Base-by-base conservation (phyloP, 2,797 vertebrate genomes). In the Adelosebastes latens region DNA sequence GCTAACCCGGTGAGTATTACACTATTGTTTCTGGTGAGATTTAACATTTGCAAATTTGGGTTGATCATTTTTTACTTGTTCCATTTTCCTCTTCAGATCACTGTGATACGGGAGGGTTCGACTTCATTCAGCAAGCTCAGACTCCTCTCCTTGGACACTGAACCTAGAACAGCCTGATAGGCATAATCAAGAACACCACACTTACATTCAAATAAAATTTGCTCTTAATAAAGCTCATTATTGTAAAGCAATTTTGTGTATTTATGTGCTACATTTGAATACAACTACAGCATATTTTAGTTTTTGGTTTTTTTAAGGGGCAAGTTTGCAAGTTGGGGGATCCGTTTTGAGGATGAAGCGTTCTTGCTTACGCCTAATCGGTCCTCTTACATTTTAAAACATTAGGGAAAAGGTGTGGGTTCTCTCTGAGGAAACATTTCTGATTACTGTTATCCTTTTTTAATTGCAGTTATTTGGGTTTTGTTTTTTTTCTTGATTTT, bases 151-250 rank as follows among this genome's bases (percentile, higher is more conserved):
- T 64, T 7, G 32, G 46, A 62, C 55, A 29, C 49, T 78, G 81
- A 61, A 87, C 46, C 55, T 12, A 34, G 16, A 80, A 59, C 55
- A 53, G 10, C 72, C 72, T 29, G 18, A 84, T 53, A 58, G 62
- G 62, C 86, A 71, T 55, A 74, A 83, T 80, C 67, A 59, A 72
- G 66, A 86, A 80, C 32, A 72, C 27, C 39, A 76, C 20, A 75
- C 61, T 32, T 56, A 5, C 52, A 59, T 53, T 25, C 52, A 22
- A 71, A 87, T 79, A 79, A 80, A 78, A 58, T 64, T 31, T 87
- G 70, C 80, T 91, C 79, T 88, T 84, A 88, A 88, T 86, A 84
- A 91, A 89, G 84, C 60, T 80, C 46, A 25, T 74, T 31, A 56
- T 74, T 83, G 46, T 75, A 66, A 88, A 84, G 62, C 56, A 59